phyloP scores from a whole-genome alignment of 92 coral and sea anemone species.

The Epizoanthus fatuus region DNA sequence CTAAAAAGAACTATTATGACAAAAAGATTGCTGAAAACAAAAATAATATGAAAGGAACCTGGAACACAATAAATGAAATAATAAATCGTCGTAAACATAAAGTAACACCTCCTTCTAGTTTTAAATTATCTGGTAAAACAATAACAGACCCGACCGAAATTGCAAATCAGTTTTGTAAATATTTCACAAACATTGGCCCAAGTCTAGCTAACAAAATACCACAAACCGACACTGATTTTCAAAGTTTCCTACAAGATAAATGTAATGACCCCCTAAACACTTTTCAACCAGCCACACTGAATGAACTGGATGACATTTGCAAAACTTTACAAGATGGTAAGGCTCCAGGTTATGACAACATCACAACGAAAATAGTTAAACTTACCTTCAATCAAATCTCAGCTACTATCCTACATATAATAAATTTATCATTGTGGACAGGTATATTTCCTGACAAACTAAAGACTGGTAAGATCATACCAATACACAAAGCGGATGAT shows the following conservation, averaged over 20 bases:
- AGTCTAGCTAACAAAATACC: slow-evolving; percentile 1
- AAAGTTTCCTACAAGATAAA: background rate
- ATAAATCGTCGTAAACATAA: background rate
- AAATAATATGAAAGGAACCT: background rate
- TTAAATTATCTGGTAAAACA: background rate
- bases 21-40: background rate
- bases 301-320: background rate
- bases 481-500: slow-evolving; percentile 15
- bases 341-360: slow-evolving; percentile 2
- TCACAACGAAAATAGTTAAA: background rate
- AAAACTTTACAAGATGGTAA: background rate
- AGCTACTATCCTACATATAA: background rate
- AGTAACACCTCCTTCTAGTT: background rate
- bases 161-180: slow-evolving; percentile 3
- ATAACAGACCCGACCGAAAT: background rate
- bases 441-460: slow-evolving; percentile 16
- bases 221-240: background rate
- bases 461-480: background rate
- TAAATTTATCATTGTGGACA: slow-evolving; percentile 5
- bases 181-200: slow-evolving; percentile 4
- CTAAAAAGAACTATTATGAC: background rate
- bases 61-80: background rate
- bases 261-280: no score
- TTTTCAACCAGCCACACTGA: background rate
- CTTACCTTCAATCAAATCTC: background rate